Base-by-base conservation (phyloP, 2,888 invertebrate genomes). In the Drosophila suboccidentalis region DNA sequence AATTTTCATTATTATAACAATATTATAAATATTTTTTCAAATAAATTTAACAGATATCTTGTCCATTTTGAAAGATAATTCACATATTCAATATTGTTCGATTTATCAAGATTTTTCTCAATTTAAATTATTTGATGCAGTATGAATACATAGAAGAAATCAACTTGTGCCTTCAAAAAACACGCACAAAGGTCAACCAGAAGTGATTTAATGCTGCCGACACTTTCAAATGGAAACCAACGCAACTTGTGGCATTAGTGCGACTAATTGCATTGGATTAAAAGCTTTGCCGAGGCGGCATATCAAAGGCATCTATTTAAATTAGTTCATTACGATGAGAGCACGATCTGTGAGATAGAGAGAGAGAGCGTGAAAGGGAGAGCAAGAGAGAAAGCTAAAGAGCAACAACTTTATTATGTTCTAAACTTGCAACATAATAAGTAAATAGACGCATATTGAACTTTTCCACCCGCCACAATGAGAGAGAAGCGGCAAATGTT, bases 191-290 rank as follows among this genome's bases (percentile, higher is more conserved):
- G 83, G 86, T 84, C 71, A 90, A 67, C 70, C 65, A 75, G 75
- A 87, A 71, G 61, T 75, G 72, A 89, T 75, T 78, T 59, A 85
- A 55, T 39, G 75, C 53, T 54, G 41, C 55, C 57, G 53, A 41
- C 63, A 36, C 65, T 65, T 61, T 61, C 43, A 43, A 67, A 34
- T 26, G 43, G 13, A 64, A 49, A 32, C 54, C 46, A 65, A 38
- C 46, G 65, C 64, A 72, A 70, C 49, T 70, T 63, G 69, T 54
- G 70, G 57, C 68, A 66, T 68, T 53, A 71, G 57, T 49, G 50
- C 79, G 57, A 81, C 87, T 89, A 84, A 86, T 88, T 90, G 90
- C 83, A 71, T 82, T 55, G 71, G 74, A 81, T 80, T 78, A 75
- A 78, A 79, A 89, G 81, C 75, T 87, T 74, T 69, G 70, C 51